Evolutionary conservation across 2,888 invertebrate species (phyloP).

Genomic region (Hypsopygia costalis): DNA sequence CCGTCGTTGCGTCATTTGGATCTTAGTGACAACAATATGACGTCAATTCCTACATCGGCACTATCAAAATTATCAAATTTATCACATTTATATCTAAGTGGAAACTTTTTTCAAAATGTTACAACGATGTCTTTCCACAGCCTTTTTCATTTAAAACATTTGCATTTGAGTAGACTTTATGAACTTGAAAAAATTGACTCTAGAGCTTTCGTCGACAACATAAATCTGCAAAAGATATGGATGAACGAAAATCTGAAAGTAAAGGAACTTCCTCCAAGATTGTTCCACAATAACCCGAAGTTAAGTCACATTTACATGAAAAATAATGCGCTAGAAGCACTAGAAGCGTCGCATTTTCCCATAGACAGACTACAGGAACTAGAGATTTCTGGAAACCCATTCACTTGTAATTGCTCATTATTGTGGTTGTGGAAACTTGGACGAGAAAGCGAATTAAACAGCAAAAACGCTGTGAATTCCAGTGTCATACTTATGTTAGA

Average conservation of each 20-base stretch:
- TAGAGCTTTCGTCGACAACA: constrained; percentile 91
- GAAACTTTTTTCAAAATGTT: constrained; percentile 87
- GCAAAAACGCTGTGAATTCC: constrained; percentile 53
- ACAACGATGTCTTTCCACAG: constrained; percentile 90
- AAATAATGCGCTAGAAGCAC: constrained; percentile 86
- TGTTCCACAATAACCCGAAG: constrained; percentile 92
- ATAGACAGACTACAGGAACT: constrained; percentile 88
- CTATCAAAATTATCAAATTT: constrained; percentile 89
- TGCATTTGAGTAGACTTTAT: constrained; percentile 86
- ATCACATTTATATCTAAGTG: constrained; percentile 87
- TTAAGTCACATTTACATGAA: constrained; percentile 87
- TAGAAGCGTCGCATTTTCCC: constrained; percentile 91
- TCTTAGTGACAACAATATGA: constrained; percentile 91
- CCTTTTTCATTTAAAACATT: constrained; percentile 88
- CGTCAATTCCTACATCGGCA: constrained; percentile 87
- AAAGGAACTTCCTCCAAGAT: constrained; percentile 86
- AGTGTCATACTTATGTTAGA: constrained; percentile 74
- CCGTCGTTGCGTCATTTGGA: constrained; percentile 86
- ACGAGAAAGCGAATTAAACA: constrained; percentile 61
- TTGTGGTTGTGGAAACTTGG: constrained; percentile 91
- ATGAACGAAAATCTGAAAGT: constrained; percentile 89
- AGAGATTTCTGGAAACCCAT: constrained; percentile 90
- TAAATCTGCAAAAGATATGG: constrained; percentile 88
- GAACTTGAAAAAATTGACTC: constrained; percentile 86
- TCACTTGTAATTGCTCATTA: constrained; percentile 92